Evolutionary conservation across 64 coral and sea anemone species (phyloP), one percentile per base, ranked within the genome.

Genomic region (Cladopsammia gracilis): DNA sequence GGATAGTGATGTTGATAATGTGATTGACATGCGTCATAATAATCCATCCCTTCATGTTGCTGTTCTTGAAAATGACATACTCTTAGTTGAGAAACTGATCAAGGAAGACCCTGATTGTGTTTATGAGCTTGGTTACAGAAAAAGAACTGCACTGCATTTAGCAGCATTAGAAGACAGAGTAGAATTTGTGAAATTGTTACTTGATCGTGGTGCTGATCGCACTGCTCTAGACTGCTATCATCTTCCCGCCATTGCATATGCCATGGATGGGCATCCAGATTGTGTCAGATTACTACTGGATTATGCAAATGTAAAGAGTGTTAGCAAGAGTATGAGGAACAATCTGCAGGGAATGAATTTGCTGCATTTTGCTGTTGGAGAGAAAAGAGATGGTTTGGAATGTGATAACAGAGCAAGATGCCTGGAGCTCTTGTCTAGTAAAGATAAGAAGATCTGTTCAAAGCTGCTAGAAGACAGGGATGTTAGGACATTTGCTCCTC

Each of bases 281-380:
- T 94, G 92, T 56, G 25, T 98, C 19, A 59, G 25, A 58, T 60
- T 88, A 42, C 22, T 98, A 9, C 82, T 98, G 24, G 64, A 87
- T 56, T 81, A 88, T 43, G 48, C 89, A 2, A 70, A 90, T 62
- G 75, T 98, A n/a, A 94, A 83, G 68, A 51, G 49, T 52, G 34
- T 87, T 34, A 87, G 78, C 13, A 98, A 91, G 61, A 74, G 44
- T 7, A 61, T 98, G 23, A 87, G 42, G 11, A 53, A 58, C 45
- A 93, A 92, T 47, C 34, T 72, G 11, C 67, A 52, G 58, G 82
- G 90, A 53, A 96, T 98, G 87, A 93, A 72, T 7, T 64, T 98
- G 58, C 69, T 98, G 7, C 97, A 98, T 90, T 98, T 96, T 87
- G 94, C 82, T 19, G 43, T 96, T 83, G 97, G 97, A 58, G 61